Conservation (phyloP, 2,888 invertebrate species). For the Osmoderma eremita region DNA sequence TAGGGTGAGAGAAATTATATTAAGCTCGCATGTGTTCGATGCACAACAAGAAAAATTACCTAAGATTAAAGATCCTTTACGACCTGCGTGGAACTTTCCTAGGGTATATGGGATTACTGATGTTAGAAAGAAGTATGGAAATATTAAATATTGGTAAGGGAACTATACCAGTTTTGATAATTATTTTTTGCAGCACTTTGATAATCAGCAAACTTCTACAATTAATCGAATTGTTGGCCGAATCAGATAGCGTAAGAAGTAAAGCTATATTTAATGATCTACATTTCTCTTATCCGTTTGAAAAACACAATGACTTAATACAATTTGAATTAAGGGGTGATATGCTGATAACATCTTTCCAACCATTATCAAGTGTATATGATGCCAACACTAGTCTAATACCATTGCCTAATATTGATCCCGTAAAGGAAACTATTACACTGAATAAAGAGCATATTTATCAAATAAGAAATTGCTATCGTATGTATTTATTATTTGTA, state of each 20-base stretch:
- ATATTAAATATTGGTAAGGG: too few relatives aligned
- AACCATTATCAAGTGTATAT: conserved; percentile 68
- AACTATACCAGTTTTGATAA: background rate
- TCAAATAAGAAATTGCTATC: conserved; percentile 70
- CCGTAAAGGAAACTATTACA: conserved; percentile 78
- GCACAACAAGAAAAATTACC: conserved; percentile 82
- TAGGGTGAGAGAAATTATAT: conserved; percentile 72
- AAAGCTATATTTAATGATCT: conserved; percentile 71
- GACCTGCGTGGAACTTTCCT: conserved; percentile 78
- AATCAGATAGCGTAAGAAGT: conserved; percentile 66
- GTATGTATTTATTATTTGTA: conserved; percentile 76
- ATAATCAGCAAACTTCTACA: conserved; percentile 73
- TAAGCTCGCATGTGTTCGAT: conserved; percentile 77
- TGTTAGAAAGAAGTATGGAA: conserved; percentile 73
- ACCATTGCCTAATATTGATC: conserved; percentile 77
- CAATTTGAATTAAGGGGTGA: conserved; percentile 75
- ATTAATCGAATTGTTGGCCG: conserved; percentile 74
- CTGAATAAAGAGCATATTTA: conserved; percentile 74
- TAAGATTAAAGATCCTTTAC: conserved; percentile 73
- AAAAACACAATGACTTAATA: conserved; percentile 70
- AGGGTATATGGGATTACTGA: conserved; percentile 80
- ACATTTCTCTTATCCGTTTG: conserved; percentile 68
- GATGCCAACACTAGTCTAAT: conserved; percentile 66
- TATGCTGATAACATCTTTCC: conserved; percentile 72
- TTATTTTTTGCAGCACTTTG: conserved; percentile 69